A percentile compares a stretch with the other conserved stretches of the same genome.
Conservation (phyloP, 2,113 vertebrate genomes). For the Alligator sinensis region DNA sequence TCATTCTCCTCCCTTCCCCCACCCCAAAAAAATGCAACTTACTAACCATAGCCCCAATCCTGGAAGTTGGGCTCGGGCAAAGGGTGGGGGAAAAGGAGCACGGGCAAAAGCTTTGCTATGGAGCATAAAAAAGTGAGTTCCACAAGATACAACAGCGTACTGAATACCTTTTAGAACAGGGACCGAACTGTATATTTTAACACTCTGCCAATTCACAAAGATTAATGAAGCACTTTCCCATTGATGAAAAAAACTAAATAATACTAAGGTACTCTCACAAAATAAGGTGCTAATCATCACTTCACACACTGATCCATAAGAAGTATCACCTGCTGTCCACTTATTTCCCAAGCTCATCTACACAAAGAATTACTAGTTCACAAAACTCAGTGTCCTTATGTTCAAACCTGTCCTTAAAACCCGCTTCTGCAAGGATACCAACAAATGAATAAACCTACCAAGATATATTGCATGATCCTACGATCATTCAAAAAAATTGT, state of each 20-base stretch:
- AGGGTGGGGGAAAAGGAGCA: no score
- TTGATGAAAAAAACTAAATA: slow-evolving; percentile 63
- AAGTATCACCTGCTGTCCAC: slow-evolving; percentile 44
- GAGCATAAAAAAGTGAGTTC: neutral
- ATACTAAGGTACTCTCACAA: slow-evolving; percentile 65
- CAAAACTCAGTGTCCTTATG: neutral
- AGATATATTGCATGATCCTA: neutral
- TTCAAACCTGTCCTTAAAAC: neutral
- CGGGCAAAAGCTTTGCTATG: neutral
- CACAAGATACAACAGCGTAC: neutral
- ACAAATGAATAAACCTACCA: neutral
- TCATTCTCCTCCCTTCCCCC: neutral
- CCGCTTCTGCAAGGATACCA: neutral
- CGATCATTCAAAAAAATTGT: neutral
- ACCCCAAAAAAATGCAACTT: neutral
- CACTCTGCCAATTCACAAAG: neutral
- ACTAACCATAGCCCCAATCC: neutral
- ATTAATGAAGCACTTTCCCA: slow-evolving; percentile 40
- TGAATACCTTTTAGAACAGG: neutral
- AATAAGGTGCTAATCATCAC: slow-evolving; percentile 56
- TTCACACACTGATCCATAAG: slow-evolving; percentile 61
- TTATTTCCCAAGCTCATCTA: neutral
- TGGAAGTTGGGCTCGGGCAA: neutral
- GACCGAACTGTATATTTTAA: neutral
- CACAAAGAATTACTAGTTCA: slow-evolving; percentile 14